Conservation (phyloP, 2,888 invertebrate genomes). For the Parapristionchus giblindavisi region DNA sequence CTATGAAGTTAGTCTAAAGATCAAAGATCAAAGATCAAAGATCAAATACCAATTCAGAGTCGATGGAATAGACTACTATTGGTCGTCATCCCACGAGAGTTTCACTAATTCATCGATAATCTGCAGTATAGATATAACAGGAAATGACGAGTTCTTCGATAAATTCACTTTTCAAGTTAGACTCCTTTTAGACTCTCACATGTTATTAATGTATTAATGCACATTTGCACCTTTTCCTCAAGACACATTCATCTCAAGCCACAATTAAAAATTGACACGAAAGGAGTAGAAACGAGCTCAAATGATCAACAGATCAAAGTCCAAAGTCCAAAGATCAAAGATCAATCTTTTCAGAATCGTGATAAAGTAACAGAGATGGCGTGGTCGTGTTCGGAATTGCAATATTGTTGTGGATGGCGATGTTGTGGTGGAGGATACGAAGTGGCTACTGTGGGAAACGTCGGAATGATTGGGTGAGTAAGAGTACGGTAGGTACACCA, state of each 20-base stretch:
- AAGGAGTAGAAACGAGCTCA: too few species aligned
- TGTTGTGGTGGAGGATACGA: slow-evolving; percentile 23
- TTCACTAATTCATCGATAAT: not conserved
- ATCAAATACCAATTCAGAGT: too few species aligned
- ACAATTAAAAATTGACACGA: too few species aligned
- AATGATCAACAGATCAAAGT: too few species aligned
- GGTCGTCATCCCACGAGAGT: not conserved
- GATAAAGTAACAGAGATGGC: slow-evolving; percentile 14
- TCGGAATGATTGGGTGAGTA: slow-evolving; percentile 9
- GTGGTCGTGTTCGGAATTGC: not conserved
- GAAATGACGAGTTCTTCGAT: slow-evolving; percentile 4
- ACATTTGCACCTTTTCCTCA: too few species aligned
- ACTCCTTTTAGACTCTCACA: too few species aligned
- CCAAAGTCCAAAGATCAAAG: not conserved
- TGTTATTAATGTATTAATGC: too few species aligned
- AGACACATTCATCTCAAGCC: too few species aligned
- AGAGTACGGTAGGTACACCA: not conserved
- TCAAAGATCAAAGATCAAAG: too few species aligned
- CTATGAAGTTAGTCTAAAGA: not conserved
- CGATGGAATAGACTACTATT: slow-evolving; percentile 24
- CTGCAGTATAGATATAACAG: not conserved
- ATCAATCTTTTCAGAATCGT: not conserved
- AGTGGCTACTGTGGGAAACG: not conserved
- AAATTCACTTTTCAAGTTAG: not conserved
- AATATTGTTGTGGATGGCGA: slow-evolving; percentile 13